phyloP scores from a whole-genome alignment of 2,888 invertebrate genomes.

The Philonicus albiceps region DNA sequence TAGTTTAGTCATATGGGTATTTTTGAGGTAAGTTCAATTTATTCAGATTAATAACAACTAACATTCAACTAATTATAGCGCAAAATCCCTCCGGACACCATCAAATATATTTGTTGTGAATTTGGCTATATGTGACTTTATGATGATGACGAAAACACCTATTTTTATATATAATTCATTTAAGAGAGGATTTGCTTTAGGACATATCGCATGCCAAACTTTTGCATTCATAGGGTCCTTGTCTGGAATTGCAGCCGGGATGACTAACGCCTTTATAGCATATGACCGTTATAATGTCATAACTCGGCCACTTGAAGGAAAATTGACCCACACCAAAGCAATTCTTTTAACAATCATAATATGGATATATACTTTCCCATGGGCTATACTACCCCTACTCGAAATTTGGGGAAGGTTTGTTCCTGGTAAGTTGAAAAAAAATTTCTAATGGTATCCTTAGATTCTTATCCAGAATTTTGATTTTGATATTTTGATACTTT shows the following conservation, averaged over 20 bases:
- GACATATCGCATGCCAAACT: constrained; percentile 78
- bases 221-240: constrained; percentile 79
- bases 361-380: constrained; percentile 83
- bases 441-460: too few species aligned
- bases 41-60: background rate
- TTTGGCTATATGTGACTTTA: constrained; percentile 81
- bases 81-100: constrained; percentile 65
- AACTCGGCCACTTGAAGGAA: constrained; percentile 82
- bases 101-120: constrained; percentile 87
- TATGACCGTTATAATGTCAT: constrained; percentile 83
- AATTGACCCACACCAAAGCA: constrained; percentile 81
- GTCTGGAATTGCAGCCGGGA: constrained; percentile 80
- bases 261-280: constrained; percentile 86
- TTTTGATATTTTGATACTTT: too few species aligned
- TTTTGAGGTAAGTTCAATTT: constrained; percentile 61
- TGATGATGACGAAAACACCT: constrained; percentile 88
- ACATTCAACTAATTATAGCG: constrained; percentile 50
- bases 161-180: constrained; percentile 85
- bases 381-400: constrained; percentile 79
- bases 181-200: constrained; percentile 77
- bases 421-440: constrained; percentile 72
- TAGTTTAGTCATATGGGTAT: constrained; percentile 86
- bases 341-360: constrained; percentile 75
- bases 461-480: too few species aligned
- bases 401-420: constrained; percentile 88